phyloP scores from a whole-genome alignment of 2,888 invertebrate species.

The Ochropacha duplaris region DNA sequence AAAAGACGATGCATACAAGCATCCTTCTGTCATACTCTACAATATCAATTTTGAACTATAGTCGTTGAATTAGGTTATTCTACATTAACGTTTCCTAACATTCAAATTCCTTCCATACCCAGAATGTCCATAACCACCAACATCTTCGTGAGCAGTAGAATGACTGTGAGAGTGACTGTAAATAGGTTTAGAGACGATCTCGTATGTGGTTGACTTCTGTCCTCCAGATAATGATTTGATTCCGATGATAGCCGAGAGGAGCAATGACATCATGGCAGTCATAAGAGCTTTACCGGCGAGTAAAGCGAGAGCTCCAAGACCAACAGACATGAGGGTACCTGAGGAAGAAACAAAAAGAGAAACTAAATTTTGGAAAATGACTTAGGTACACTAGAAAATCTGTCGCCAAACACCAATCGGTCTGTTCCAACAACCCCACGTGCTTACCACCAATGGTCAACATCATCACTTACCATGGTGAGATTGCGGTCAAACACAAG shows the following conservation, averaged over 20 bases:
- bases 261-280: conserved; percentile 91
- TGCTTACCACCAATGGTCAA: no score
- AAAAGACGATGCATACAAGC: background rate
- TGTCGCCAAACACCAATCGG: no score
- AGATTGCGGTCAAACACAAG: no score
- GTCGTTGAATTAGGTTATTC: background rate
- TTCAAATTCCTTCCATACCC: conserved; percentile 77
- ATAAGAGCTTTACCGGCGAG: conserved; percentile 92
- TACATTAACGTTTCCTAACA: conserved; percentile 44
- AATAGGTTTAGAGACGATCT: conserved; percentile 92
- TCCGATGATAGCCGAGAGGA: conserved; percentile 89
- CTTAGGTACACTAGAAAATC: no score
- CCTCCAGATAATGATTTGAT: conserved; percentile 88
- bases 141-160: conserved; percentile 84
- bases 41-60: conserved; percentile 13
- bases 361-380: no score
- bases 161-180: conserved; percentile 86
- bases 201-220: conserved; percentile 90
- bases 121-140: conserved; percentile 79
- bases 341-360: no score
- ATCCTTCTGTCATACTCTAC: background rate
- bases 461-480: no score
- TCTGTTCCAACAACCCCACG: no score
- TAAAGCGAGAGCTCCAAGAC: conserved; percentile 88
- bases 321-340: conserved; percentile 89